A percentile compares a stretch with the other conserved stretches of the same genome.
phyloP scores from a whole-genome alignment of 2,797 vertebrate species.

The Oryzias sinensis region DNA sequence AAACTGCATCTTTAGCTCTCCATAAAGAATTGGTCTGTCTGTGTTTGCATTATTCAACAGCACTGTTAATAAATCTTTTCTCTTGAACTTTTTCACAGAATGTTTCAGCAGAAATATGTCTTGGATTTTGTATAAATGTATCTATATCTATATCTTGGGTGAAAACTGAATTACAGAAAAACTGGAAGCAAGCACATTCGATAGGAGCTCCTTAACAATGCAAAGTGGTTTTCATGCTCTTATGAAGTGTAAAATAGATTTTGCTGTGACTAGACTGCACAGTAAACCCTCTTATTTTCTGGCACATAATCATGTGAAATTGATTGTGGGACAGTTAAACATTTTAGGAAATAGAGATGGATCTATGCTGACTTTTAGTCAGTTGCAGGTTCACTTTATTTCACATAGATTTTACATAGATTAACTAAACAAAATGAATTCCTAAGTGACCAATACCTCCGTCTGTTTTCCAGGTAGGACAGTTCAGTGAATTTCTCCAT shows the following conservation, averaged over 20 bases:
- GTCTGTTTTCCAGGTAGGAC: conserved; percentile 82
- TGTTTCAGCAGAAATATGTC: too few relatives aligned
- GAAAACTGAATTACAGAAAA: too few relatives aligned
- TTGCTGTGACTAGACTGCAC: neutral
- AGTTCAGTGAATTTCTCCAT: conserved; percentile 94
- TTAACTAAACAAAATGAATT: neutral
- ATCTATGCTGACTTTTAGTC: too few relatives aligned
- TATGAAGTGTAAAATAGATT: conserved; percentile 31
- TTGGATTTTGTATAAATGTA: too few relatives aligned
- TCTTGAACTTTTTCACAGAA: neutral
- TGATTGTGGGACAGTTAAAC: too few relatives aligned
- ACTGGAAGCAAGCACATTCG: neutral
- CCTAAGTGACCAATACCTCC: conserved; percentile 4
- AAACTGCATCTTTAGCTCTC: neutral
- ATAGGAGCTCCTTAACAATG: neutral
- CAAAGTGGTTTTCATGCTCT: conserved; percentile 16
- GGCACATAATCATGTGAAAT: too few relatives aligned
- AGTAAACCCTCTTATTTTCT: too few relatives aligned
- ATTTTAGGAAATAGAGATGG: too few relatives aligned
- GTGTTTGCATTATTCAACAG: neutral
- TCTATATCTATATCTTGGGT: too few relatives aligned
- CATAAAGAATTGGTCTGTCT: neutral
- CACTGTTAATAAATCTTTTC: conserved; percentile 5
- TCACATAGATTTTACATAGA: too few relatives aligned
- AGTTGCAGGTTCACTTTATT: too few relatives aligned